Conservation (phyloP, 2,888 invertebrate species). For the Cordilura impudica region DNA sequence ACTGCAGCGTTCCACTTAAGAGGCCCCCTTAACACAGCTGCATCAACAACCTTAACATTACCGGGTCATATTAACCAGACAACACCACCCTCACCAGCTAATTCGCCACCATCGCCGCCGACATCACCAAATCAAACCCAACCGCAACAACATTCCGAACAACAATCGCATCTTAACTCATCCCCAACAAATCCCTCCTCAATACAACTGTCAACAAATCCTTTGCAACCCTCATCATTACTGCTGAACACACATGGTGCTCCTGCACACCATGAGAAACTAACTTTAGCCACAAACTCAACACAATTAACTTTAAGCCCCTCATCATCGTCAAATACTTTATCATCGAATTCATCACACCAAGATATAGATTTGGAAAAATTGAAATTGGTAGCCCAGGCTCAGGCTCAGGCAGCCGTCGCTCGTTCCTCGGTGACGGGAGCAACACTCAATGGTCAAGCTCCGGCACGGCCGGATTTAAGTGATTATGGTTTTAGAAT, state of each 20-base stretch:
- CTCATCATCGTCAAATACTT: conserved; percentile 61
- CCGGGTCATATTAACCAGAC: conserved; percentile 5
- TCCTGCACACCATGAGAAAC: conserved; percentile 39
- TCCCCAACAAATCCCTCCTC: conserved; percentile 47
- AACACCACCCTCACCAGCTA: conserved; percentile 70
- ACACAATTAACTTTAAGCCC: conserved; percentile 57
- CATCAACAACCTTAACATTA: conserved; percentile 46
- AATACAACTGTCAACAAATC: conserved; percentile 62
- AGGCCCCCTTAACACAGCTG: conserved; percentile 34
- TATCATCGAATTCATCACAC: conserved; percentile 58
- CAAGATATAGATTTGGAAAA: conserved; percentile 77
- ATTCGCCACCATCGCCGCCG: conserved; percentile 73
- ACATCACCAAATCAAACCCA: conserved; percentile 67
- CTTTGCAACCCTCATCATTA: conserved; percentile 65
- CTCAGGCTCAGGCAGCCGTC: conserved; percentile 70
- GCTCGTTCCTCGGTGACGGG: conserved; percentile 64
- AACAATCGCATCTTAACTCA: conserved; percentile 60
- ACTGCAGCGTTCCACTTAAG: conserved; percentile 69
- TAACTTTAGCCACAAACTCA: conserved; percentile 43
- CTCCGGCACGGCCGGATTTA: conserved; percentile 73
- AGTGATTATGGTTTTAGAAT: conserved; percentile 78
- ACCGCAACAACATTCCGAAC: conserved; percentile 64
- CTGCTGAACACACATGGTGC: conserved; percentile 47
- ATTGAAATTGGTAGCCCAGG: conserved; percentile 77
- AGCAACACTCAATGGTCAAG: conserved; percentile 57